Conservation (phyloP, 2,113 vertebrate genomes). For the Archocentrus centrarchus region DNA sequence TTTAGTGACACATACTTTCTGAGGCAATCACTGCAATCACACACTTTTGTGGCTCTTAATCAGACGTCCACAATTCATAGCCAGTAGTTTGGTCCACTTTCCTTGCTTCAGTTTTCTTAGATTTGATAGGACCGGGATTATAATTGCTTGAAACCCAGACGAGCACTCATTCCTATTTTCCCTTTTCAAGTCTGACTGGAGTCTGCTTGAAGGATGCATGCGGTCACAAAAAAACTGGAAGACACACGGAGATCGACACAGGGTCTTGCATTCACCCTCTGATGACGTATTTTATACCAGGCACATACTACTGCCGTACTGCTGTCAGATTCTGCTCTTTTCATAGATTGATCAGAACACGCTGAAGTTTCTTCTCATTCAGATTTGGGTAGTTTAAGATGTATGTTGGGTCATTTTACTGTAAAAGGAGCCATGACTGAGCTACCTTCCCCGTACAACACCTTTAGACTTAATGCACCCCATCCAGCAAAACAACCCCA, state of each 20-base stretch:
- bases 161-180: background rate
- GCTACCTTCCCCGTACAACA: background rate
- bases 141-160: background rate
- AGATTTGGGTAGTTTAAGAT: background rate
- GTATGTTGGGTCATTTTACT: background rate
- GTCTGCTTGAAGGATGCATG: background rate
- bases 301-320: accelerated
- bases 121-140: background rate
- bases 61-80: background rate
- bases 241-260: background rate
- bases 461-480: background rate
- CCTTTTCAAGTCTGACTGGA: background rate
- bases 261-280: background rate
- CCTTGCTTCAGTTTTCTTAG: background rate
- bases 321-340: background rate
- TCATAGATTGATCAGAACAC: background rate
- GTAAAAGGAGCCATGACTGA: background rate
- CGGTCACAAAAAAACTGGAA: background rate
- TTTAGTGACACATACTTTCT: background rate
- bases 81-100: background rate
- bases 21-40: background rate
- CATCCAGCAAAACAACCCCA: background rate
- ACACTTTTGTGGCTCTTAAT: background rate
- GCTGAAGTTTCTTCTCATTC: accelerated
- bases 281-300: background rate